Percentiles rank a stretch among this genome's conserved stretches.
phyloP scores from a whole-genome alignment of 2,113 vertebrate genomes.

The Calidris pugnax region DNA sequence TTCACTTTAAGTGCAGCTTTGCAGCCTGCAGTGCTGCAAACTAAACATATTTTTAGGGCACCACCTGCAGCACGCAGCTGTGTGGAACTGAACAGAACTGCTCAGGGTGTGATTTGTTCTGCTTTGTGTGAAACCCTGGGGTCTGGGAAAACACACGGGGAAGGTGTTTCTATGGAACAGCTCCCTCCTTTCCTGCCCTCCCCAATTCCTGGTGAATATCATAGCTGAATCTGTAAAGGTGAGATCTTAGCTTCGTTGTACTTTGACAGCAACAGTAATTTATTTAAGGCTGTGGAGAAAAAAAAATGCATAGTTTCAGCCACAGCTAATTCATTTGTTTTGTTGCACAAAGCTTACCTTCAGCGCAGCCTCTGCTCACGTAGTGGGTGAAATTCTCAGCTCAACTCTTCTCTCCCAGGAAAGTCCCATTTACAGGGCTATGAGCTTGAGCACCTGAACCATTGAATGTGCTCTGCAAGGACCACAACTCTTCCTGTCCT shows the following conservation, averaged over 20 bases:
- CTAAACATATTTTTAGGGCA: constrained; percentile 71
- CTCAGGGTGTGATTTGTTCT: constrained; percentile 61
- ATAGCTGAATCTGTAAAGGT: background rate
- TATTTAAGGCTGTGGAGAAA: background rate
- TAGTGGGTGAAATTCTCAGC: background rate
- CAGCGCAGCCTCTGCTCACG: background rate
- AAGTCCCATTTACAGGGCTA: background rate
- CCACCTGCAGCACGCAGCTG: constrained; percentile 69
- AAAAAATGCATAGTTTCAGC: background rate
- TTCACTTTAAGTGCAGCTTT: constrained; percentile 34
- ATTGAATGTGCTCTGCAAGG: background rate
- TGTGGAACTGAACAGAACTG: constrained; percentile 58
- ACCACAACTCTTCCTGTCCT: background rate
- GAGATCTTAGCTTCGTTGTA: background rate
- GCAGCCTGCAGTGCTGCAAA: constrained; percentile 44
- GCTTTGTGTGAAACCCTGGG: constrained; percentile 49
- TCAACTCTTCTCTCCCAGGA: background rate
- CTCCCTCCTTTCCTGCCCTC: background rate
- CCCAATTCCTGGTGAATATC: background rate
- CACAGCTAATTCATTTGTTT: background rate
- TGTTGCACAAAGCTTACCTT: background rate
- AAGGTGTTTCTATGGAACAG: constrained; percentile 5
- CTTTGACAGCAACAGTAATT: background rate
- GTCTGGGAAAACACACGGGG: constrained; percentile 3
- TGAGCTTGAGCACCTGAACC: background rate